phyloP scores from a whole-genome alignment of 2,888 invertebrate species.

The Ornithoptera alexandrae region DNA sequence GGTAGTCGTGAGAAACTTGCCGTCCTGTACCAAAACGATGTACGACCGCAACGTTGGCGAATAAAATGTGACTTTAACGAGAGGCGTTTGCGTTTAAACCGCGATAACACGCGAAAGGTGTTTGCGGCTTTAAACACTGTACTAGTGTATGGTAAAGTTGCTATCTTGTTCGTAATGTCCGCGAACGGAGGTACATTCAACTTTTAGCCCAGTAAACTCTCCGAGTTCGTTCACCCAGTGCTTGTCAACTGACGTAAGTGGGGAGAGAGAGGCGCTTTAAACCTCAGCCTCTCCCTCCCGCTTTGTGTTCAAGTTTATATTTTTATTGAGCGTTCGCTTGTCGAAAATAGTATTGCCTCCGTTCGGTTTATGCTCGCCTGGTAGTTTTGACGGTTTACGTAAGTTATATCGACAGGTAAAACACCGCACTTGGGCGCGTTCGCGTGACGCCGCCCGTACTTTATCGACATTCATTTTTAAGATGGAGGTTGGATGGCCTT shows the following conservation, averaged over 20 bases:
- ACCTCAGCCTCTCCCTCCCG: slow-evolving; percentile 55
- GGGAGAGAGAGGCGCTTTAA: slow-evolving; percentile 58
- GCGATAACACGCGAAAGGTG: slow-evolving; percentile 47
- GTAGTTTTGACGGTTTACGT: slow-evolving; percentile 75
- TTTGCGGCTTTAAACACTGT: slow-evolving; percentile 49
- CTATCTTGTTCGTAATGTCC: slow-evolving; percentile 81
- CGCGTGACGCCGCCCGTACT: not conserved
- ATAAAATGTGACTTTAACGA: slow-evolving; percentile 50
- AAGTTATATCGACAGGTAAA: slow-evolving; percentile 71
- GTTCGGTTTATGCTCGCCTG: slow-evolving; percentile 65
- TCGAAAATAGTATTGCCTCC: slow-evolving; percentile 70
- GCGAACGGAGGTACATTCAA: slow-evolving; percentile 80
- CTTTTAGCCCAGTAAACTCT: slow-evolving; percentile 81
- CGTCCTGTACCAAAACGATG: slow-evolving; percentile 49
- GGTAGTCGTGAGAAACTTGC: slow-evolving; percentile 78
- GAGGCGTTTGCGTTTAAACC: slow-evolving; percentile 39
- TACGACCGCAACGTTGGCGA: slow-evolving; percentile 36
- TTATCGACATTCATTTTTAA: not conserved
- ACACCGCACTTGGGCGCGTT: slow-evolving; percentile 46
- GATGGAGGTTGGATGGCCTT: too few species aligned
- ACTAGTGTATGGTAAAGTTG: slow-evolving; percentile 71
- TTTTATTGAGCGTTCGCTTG: slow-evolving; percentile 71
- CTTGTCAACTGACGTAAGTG: slow-evolving; percentile 78
- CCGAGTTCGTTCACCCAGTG: slow-evolving; percentile 79
- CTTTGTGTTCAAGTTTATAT: slow-evolving; percentile 70